Conservation (phyloP, 2,888 invertebrate genomes). For the Diaprepes abbreviatus region DNA sequence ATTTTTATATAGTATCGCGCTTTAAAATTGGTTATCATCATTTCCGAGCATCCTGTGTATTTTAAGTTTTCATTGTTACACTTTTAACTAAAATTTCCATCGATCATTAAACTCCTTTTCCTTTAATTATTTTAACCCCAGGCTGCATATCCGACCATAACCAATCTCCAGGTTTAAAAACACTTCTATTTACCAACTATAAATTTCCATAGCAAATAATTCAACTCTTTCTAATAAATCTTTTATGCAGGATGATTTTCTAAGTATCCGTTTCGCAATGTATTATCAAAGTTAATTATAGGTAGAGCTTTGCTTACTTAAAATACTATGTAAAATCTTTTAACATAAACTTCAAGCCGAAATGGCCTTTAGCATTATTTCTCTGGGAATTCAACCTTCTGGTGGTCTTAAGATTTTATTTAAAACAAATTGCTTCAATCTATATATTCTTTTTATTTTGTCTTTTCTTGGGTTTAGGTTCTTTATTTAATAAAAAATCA, state of each 20-base stretch:
- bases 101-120: neutral
- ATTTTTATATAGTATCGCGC: too few species aligned
- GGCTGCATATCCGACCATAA: slow-evolving; percentile 1
- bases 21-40: too few species aligned
- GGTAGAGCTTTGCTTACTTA: slow-evolving; percentile 1
- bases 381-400: neutral
- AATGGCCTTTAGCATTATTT: slow-evolving; percentile 20
- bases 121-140: neutral
- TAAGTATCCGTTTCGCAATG: slow-evolving; percentile 25
- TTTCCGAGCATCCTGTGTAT: too few species aligned
- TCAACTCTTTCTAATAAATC: slow-evolving; percentile 20
- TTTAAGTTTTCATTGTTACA: too few species aligned
- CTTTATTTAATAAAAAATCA: too few species aligned
- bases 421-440: too few species aligned
- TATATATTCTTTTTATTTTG: too few species aligned
- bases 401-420: neutral
- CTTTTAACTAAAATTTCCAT: neutral
- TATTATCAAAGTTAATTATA: slow-evolving; percentile 33
- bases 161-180: slow-evolving; percentile 1
- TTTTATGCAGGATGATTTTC: slow-evolving; percentile 24
- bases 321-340: slow-evolving; percentile 20
- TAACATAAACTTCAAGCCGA: slow-evolving; percentile 16
- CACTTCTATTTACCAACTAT: slow-evolving; percentile 15
- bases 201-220: slow-evolving; percentile 25
- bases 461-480: too few species aligned